Evolutionary conservation across 1,140 invertebrate genomes (phyloP).

Genomic region (Metopolophium dirhodum): DNA sequence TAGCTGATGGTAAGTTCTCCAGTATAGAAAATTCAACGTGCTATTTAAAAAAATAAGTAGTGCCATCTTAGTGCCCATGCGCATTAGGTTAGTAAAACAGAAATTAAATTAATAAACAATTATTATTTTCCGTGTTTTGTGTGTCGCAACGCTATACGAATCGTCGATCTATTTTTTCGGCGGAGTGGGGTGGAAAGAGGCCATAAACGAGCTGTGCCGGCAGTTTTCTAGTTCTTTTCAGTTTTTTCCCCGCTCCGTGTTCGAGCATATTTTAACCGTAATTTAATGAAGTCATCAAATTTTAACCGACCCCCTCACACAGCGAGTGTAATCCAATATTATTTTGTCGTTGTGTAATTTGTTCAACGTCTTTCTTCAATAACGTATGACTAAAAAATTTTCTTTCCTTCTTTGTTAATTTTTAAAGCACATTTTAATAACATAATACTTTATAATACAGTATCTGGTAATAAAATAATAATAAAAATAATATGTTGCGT

Average conservation of each 20-base stretch:
- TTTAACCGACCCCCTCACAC: conserved; percentile 11
- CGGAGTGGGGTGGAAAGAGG: neutral
- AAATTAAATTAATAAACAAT: neutral
- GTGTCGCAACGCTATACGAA: neutral
- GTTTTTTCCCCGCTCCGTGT: neutral
- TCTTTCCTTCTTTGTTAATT: too few relatives aligned
- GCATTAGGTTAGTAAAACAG: neutral
- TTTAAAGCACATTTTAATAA: too few relatives aligned
- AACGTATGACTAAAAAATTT: neutral
- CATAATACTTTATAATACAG: too few relatives aligned
- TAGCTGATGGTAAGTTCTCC: too few relatives aligned
- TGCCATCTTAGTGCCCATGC: neutral
- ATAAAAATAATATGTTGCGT: too few relatives aligned
- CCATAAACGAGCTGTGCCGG: neutral
- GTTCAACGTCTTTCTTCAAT: neutral
- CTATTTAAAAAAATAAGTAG: too few relatives aligned
- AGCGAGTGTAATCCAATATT: conserved; percentile 30
- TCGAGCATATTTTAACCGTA: conserved; percentile 4
- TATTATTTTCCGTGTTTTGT: neutral
- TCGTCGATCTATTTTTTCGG: neutral
- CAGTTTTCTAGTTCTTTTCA: conserved; percentile 8
- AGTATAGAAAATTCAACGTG: too few relatives aligned
- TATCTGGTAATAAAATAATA: too few relatives aligned
- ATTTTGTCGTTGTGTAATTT: conserved; percentile 29
- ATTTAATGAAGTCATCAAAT: conserved; percentile 39